These are phyloP conservation scores for Sinhomidia bicolor DNA, from an alignment of 2,888 invertebrate species.

Conservation along the genomic window DNA sequence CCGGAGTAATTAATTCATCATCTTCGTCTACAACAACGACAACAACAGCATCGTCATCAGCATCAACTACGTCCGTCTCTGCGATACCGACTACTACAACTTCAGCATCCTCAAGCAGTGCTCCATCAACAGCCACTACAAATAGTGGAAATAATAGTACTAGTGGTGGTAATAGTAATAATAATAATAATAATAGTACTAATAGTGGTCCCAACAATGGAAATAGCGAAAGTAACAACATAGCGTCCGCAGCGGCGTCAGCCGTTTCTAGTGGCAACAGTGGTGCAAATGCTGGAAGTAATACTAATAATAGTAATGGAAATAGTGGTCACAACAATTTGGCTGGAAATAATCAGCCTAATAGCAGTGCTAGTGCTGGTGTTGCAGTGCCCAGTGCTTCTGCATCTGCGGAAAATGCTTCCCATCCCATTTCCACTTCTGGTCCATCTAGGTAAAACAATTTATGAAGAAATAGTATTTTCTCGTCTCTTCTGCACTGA, in stretches of 20 bases:
- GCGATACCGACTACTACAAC: slow-evolving; percentile 5
- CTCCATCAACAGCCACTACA: slow-evolving; percentile 31
- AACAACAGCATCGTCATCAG: background rate
- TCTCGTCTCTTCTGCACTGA: background rate
- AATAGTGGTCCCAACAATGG: slow-evolving; percentile 52
- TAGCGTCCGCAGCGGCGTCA: slow-evolving; percentile 22
- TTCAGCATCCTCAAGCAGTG: background rate
- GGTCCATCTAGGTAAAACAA: slow-evolving; percentile 64
- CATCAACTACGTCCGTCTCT: slow-evolving; percentile 10
- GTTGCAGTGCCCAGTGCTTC: slow-evolving; percentile 70
- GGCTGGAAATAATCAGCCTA: slow-evolving; percentile 59
- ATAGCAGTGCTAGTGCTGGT: slow-evolving; percentile 65
- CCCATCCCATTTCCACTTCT: slow-evolving; percentile 52
- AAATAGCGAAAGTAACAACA: slow-evolving; percentile 41
- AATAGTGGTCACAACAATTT: slow-evolving; percentile 55
- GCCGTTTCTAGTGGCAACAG: slow-evolving; percentile 39
- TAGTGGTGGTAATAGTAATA: slow-evolving; percentile 38
- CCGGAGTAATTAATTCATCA: slow-evolving; percentile 36
- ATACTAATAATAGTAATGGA: slow-evolving; percentile 53
- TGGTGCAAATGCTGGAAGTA: slow-evolving; percentile 50
- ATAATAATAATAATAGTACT: background rate
- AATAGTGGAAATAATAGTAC: slow-evolving; percentile 49
- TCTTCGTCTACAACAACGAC: slow-evolving; percentile 9
- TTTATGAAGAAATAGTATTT: background rate
- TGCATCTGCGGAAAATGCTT: slow-evolving; percentile 52